Evolutionary conservation across 2,113 vertebrate species (phyloP).

Genomic region (Saguinus midas): DNA sequence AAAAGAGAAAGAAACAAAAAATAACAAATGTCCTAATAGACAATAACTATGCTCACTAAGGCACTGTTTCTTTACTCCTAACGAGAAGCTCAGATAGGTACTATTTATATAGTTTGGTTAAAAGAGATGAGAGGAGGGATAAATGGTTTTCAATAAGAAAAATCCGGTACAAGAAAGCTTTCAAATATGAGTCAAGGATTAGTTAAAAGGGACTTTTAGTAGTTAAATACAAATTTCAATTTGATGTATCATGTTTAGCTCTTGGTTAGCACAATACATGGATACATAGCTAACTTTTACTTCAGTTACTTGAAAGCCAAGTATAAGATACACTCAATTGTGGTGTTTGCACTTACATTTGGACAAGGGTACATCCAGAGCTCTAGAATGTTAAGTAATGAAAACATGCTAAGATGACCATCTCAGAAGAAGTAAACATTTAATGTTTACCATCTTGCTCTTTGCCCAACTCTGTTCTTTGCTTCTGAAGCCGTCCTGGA

Average conservation of each 20-base stretch:
- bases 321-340: background rate
- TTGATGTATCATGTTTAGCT: background rate
- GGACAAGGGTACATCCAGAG: background rate
- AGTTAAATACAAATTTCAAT: background rate
- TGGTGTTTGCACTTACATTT: background rate
- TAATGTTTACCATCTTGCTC: background rate
- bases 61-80: background rate
- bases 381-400: background rate
- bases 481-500: background rate
- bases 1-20: background rate
- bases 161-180: background rate
- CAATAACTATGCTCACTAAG: background rate
- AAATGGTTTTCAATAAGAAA: background rate
- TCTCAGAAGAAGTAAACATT: background rate
- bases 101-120: background rate
- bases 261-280: background rate
- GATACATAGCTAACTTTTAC: background rate
- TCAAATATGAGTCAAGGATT: background rate
- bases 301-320: background rate
- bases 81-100: background rate
- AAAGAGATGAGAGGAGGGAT: background rate
- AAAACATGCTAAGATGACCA: background rate
- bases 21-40: background rate
- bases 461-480: background rate
- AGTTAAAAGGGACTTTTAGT: background rate